Evolutionary conservation across 2,888 invertebrate genomes (phyloP), one percentile per base, ranked within the genome.

Genomic region (Torymus texanus): DNA sequence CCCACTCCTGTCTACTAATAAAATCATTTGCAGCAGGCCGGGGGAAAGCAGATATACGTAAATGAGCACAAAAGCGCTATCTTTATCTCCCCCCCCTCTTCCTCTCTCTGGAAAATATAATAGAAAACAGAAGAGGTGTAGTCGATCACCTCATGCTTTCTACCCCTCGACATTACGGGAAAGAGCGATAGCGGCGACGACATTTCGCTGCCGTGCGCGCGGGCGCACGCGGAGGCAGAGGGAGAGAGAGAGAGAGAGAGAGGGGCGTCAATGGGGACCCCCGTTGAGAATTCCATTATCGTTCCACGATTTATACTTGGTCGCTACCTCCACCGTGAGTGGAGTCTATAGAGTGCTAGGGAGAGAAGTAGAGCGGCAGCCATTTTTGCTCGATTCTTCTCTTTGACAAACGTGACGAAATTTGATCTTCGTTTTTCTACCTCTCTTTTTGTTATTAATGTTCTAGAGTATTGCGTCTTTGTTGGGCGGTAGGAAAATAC

Each of bases 261-360:
- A 29, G 59, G 66, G 59, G 75, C 70, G 86, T 88, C 88, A 87
- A 87, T 87, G 86, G 86, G 84, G 86, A 85, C 88, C 87, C 88
- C 89, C 89, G 88, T 85, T 83, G 89, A 86, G 88, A 89, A 87
- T 89, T 88, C 89, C 90, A 89, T 89, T 89, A 89, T 88, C 86
- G 84, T 83, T 76, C 82, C 83, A 83, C 86, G 85, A 88, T 88
- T 87, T 86, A 84, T 87, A 82, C 83, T 63, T n/a, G 10, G 59
- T 21, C 29, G 70, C 74, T 50, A 3, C 76, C 62, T 63, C 29
- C 50, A 50, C 18, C 18, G 2, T 16, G n/a, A 58, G 41, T 50
- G n/a, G 72, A 72, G 29, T 66, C 29, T 29, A 13, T 59, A 53
- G 66, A 53, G 29, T 55, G 29, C 59, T 18, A 51, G 66, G 16